A percentile compares a stretch with the other conserved stretches of the same genome.
Conservation (phyloP, 2,888 invertebrate species). For the Cryptocephalus moraei region DNA sequence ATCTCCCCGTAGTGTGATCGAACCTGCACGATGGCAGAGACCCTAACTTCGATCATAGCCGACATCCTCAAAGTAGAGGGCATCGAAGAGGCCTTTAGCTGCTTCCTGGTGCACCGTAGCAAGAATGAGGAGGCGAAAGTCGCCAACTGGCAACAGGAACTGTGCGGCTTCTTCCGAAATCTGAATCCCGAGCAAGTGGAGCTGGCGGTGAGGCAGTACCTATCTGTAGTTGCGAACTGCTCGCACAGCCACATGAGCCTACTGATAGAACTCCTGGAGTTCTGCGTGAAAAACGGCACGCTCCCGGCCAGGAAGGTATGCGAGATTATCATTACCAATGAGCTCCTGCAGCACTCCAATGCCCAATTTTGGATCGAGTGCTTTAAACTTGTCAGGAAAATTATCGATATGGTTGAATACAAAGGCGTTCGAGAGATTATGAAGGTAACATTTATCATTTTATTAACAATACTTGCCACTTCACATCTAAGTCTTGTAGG, state of each 20-base stretch:
- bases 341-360: constrained; percentile 70
- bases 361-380: constrained; percentile 85
- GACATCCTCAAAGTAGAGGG: constrained; percentile 63
- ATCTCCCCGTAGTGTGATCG: no score
- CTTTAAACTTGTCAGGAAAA: constrained; percentile 71
- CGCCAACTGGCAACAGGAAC: constrained; percentile 55
- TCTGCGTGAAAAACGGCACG: constrained; percentile 52
- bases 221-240: constrained; percentile 60
- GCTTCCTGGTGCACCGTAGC: constrained; percentile 70
- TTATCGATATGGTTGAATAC: constrained; percentile 88
- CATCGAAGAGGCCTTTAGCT: constrained; percentile 83
- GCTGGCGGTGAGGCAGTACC: constrained; percentile 61
- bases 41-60: constrained; percentile 52
- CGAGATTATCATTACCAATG: constrained; percentile 74
- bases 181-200: constrained; percentile 65
- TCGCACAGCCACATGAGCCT: constrained; percentile 66
- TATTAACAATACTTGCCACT: no score
- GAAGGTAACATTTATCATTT: constrained; percentile 49
- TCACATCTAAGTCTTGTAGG: constrained; percentile 36
- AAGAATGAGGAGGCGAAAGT: constrained; percentile 60
- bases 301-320: constrained; percentile 76
- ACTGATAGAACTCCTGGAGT: constrained; percentile 64
- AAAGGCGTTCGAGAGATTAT: constrained; percentile 90
- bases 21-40: constrained; percentile 34
- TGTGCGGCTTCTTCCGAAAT: constrained; percentile 52